Conservation (phyloP, 2,797 vertebrate genomes). For the Sus cebifrons region DNA sequence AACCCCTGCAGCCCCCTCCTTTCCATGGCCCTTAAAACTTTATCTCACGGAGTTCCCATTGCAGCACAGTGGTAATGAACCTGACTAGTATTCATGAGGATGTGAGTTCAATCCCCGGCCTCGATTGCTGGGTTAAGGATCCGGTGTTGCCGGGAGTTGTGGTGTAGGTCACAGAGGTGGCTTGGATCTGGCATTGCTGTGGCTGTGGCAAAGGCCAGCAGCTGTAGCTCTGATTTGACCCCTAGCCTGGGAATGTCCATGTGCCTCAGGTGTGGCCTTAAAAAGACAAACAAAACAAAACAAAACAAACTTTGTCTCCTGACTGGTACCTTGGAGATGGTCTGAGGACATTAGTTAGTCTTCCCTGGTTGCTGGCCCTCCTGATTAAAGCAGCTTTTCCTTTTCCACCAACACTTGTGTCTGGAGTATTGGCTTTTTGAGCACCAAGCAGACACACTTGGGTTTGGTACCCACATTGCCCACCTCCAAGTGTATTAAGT, state of each 20-base stretch:
- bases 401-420: neutral
- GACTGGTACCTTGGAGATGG: neutral
- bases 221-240: too few species aligned
- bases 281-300: too few species aligned
- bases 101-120: too few species aligned
- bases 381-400: neutral
- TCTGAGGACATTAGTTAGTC: neutral
- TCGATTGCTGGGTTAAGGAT: too few species aligned
- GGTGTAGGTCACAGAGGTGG: too few species aligned
- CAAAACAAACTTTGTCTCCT: neutral
- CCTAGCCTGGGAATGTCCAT: too few species aligned
- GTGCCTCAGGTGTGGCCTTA: too few species aligned
- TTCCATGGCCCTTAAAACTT: neutral
- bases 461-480: rapidly evolving
- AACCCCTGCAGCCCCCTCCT: rapidly evolving
- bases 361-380: neutral
- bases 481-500: rapidly evolving
- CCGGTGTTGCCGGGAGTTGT: too few species aligned
- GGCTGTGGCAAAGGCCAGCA: too few species aligned
- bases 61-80: too few species aligned
- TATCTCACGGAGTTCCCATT: neutral
- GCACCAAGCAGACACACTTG: neutral
- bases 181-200: too few species aligned
- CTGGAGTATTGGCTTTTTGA: neutral
- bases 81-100: too few species aligned